Evolutionary conservation across 2,888 invertebrate genomes (phyloP), one percentile per base, ranked within the genome.

Genomic region (Phorcus lineatus): DNA sequence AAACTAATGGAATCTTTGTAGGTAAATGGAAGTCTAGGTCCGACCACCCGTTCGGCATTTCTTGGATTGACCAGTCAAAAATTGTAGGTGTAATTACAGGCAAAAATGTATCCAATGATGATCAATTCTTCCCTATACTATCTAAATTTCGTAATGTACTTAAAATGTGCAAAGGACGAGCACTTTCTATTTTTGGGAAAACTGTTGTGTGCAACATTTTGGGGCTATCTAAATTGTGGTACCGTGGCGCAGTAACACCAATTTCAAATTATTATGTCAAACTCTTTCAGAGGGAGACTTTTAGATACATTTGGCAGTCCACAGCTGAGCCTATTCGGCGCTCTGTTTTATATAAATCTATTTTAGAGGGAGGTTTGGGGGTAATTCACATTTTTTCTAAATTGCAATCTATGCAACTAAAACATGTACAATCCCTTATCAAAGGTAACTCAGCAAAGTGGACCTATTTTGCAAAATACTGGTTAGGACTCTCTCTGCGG

Each of bases 21-120:
- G 77, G 80, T 31, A 77, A 74, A 24, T 80, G 77, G 40, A 77
- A 17, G n/a, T 57, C 17, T 47, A n/a, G 77, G 9, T 77, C 77
- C 0, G 80, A 80, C 28, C 77, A 74, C 22, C 55, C 77, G 31
- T 80, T 80, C n/a, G 80, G 80, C 9, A 80, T 80, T 11, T n/a
- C 79, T 52, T 86, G 83, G 82, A 82, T 84, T 13, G 53, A 82
- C 31, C 77, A 82, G 31, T 62, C 55, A 17, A 86, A 83, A 74
- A 47, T 85, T 13, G 77, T 84, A 40, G 85, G 84, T 31, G 57
- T 84, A 53, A 57, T 76, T 17, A 80, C 81, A 62, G 85, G 85
- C 16, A 62, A 75, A 28, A 47, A 82, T 66, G 24, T 81, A 1
- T 57, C 55, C n/a, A 52, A 40, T 1, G 83, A 85, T 75, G 78